Evolutionary conservation across 2,888 invertebrate species (phyloP), one percentile per base, ranked within the genome.

Genomic region (Microplitis deprimator): DNA sequence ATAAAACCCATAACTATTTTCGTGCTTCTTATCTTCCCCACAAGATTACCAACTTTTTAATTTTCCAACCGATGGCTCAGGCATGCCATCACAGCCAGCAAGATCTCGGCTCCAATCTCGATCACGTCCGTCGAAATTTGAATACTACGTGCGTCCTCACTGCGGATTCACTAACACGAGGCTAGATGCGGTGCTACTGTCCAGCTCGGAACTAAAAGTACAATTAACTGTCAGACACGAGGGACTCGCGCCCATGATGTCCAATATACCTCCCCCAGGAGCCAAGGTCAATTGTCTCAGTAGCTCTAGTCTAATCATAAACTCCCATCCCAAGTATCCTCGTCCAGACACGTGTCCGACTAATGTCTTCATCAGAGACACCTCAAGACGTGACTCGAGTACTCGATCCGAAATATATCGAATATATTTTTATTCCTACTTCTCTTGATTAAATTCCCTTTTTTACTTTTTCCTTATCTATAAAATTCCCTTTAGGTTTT

Each of bases 291-390:
- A 65, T 29, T 65, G 20, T 65, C 29, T 65, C 29, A 29, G 29
- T 29, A 29, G 20, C 65, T 50, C 50, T 20, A 65, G 29, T 65
- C 65, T 65, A 65, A 65, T 65, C 65, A 65, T 29, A 65, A 75
- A 73, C 67, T 73, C 65, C 50, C 16, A 17, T 64, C 17, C 16
- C n/a, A 16, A 81, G 81, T 76, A 71, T 76, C 78, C 77, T 76
- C 8, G 50, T 13, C 50, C 50, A 50, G 50, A 50, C 50, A 50
- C 50, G 50, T 50, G 50, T 50, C 50, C 50, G 13, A 50, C 50
- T 50, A 50, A 13, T 50, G 50, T 50, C 50, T 50, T 50, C 50
- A 50, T 50, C 50, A 50, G 50, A 50, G 50, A 29, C 81, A 74
- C 79, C 60, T 78, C 75, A 72, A 65, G 62, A 65, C 65, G 59